Evolutionary conservation across 2,888 invertebrate genomes (phyloP).

Genomic region (Microchrysa polita): DNA sequence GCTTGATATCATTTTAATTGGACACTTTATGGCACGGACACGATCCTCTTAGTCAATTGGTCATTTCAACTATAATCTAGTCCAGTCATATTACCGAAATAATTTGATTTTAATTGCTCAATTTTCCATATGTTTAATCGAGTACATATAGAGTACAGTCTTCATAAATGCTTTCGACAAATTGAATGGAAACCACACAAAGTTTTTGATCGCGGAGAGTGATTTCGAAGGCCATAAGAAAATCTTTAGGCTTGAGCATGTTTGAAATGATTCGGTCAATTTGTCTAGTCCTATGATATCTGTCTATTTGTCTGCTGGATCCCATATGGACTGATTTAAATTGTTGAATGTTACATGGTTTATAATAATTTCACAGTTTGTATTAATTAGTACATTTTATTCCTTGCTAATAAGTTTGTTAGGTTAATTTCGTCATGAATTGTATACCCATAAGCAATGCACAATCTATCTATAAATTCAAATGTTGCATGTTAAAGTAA

Average conservation of each 20-base stretch:
- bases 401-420: not conserved
- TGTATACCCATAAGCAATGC: slow-evolving; percentile 12
- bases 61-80: not conserved
- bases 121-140: slow-evolving; percentile 14
- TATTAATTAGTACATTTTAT: slow-evolving; percentile 25
- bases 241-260: slow-evolving; percentile 12
- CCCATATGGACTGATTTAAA: not conserved
- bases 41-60: slow-evolving; percentile 6
- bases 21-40: slow-evolving; percentile 3
- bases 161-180: slow-evolving; percentile 10
- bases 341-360: not conserved
- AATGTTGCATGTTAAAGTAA: slow-evolving; percentile 16
- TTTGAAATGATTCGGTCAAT: not conserved
- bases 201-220: not conserved
- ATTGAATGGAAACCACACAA: not conserved
- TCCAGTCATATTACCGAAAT: slow-evolving; percentile 10
- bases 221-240: not conserved
- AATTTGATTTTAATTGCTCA: slow-evolving; percentile 37
- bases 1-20: slow-evolving; percentile 24
- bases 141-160: not conserved
- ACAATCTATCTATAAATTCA: slow-evolving; percentile 23
- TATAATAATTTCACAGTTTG: slow-evolving; percentile 8
- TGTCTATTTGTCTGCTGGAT: no score
- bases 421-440: not conserved
- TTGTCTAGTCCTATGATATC: not conserved